Percentiles rank a stretch among this genome's conserved stretches.
phyloP scores from a whole-genome alignment of 2,888 invertebrate species.

The Ectemnius continuus region DNA sequence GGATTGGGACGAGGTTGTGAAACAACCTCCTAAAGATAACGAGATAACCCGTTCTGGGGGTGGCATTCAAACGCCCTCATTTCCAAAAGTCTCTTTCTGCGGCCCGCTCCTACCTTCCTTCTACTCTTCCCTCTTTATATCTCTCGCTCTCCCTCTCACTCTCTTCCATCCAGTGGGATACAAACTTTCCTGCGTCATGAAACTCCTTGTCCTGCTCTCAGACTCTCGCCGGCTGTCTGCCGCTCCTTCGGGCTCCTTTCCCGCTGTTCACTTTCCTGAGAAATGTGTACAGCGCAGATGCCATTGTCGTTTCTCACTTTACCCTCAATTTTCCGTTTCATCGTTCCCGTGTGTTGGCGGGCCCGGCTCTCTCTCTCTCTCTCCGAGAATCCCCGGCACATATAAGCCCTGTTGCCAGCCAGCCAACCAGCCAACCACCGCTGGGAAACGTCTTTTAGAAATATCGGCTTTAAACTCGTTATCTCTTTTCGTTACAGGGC shows the following conservation, averaged over 20 bases:
- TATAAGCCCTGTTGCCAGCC: neutral
- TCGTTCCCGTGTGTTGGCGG: conserved; percentile 16
- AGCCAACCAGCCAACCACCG: neutral
- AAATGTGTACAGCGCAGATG: conserved; percentile 27
- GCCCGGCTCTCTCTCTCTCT: too few species aligned
- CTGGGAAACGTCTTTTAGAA: conserved; percentile 18
- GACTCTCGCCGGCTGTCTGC: conserved; percentile 1
- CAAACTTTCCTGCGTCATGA: conserved; percentile 35
- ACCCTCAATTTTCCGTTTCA: conserved; percentile 38
- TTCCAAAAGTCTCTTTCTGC: conserved; percentile 60
- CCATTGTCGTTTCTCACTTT: conserved; percentile 41
- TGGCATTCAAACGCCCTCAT: conserved; percentile 72
- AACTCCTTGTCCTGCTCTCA: conserved; percentile 14
- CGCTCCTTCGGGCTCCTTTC: neutral
- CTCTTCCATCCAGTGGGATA: conserved; percentile 13
- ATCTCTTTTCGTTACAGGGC: too few species aligned
- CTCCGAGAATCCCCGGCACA: conserved; percentile 1
- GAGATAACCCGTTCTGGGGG: conserved; percentile 68
- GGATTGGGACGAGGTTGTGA: conserved; percentile 43
- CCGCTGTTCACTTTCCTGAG: neutral
- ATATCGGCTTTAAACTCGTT: conserved; percentile 11
- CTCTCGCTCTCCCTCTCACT: too few species aligned
- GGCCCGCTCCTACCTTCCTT: neutral
- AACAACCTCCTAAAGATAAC: conserved; percentile 67
- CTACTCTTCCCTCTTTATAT: neutral